Base-by-base conservation (phyloP, 2,113 vertebrate genomes). In the Dicentrarchus labrax region DNA sequence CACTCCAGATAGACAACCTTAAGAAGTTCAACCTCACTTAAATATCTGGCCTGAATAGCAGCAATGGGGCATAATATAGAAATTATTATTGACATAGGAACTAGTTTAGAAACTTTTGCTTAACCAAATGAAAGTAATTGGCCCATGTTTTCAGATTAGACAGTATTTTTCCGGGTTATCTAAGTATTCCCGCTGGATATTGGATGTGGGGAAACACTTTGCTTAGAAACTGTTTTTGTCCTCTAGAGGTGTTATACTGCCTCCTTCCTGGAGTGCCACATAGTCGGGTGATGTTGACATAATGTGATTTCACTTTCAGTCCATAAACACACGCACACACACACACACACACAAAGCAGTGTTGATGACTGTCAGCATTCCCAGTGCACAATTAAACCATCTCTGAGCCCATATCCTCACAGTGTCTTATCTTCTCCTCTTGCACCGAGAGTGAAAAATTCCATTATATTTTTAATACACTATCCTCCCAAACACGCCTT, bases 341-440 rank as follows among this genome's bases (percentile, higher is more conserved):
- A 68, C 66, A 39, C 22, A 72, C 1, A 69, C 66, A 57, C 75
- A 84, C 68, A 76, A 61, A 83, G 53, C 80, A 87, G 59, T 80
- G 30, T 30, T 30, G 76, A 86, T 57, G 65, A 66, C 80, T 50
- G 8, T 72, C 73, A 48, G 72, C 59, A 72, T 72, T 87, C 69
- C 69, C 76, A 75, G 59, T 70, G 72, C 83, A 84, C 80, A 64
- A 13, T 62, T 38, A 57, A 79, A 82, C 60, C 69, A 71, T 73
- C 36, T 62, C 62, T 8, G 9, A 69, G 21, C 17, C 73, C 57
- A 43, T 62, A 64, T 76, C 66, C 19, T 87, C 68, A 84, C 80
- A 85, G 86, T 84, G 56, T 83, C 84, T 68, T 65, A 83, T 76
- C 80, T 47, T 56, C n/a, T 76, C 66, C 76, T 85, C 62, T 68